phyloP scores from a whole-genome alignment of 2,888 invertebrate genomes.

The Clunio marinus region DNA sequence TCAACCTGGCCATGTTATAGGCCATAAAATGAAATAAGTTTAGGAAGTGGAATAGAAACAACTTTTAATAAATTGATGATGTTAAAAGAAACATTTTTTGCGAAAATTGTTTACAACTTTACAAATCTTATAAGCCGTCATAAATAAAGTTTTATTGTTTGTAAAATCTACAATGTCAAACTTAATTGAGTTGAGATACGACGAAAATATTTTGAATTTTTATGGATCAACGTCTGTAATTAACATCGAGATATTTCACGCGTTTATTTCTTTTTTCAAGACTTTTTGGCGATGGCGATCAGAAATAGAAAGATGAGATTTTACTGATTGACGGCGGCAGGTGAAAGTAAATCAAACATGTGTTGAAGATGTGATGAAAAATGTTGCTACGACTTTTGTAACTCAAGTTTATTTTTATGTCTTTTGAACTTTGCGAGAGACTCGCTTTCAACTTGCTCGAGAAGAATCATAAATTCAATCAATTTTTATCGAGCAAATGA shows the following conservation, averaged over 20 bases:
- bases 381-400: not conserved
- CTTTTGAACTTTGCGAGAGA: not conserved
- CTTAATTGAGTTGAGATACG: not conserved
- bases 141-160: not conserved
- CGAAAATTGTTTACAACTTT: too few species aligned
- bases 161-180: not conserved
- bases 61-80: too few species aligned
- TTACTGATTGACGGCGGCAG: constrained; percentile 25
- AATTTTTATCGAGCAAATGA: not conserved
- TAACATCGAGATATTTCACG: constrained; percentile 16
- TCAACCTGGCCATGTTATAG: too few species aligned
- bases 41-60: too few species aligned
- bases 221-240: constrained; percentile 15
- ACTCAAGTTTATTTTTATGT: not conserved
- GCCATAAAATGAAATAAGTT: too few species aligned
- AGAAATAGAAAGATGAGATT: not conserved
- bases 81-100: too few species aligned
- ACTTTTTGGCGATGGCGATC: too few species aligned
- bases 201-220: constrained; percentile 28
- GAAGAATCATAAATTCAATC: not conserved
- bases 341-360: constrained; percentile 32
- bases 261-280: not conserved
- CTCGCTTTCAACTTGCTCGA: not conserved
- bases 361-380: not conserved
- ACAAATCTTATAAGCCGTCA: too few species aligned